Conservation (phyloP, 2,888 invertebrate species). For the Tuta absoluta region DNA sequence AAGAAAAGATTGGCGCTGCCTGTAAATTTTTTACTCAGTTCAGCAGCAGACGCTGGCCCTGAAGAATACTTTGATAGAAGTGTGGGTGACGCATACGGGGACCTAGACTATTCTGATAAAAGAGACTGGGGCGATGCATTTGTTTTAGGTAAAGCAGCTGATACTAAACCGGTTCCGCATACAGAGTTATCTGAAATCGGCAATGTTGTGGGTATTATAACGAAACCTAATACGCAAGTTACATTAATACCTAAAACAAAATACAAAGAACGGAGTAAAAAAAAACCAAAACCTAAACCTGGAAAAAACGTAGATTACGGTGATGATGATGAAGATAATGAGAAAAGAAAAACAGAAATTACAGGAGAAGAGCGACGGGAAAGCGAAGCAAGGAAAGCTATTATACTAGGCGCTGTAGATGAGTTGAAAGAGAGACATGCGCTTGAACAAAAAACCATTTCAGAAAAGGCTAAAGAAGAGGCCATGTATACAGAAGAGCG, state of each 20-base stretch:
- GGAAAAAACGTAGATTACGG: conserved; percentile 7
- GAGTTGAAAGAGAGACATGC: conserved; percentile 67
- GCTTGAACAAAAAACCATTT: conserved; percentile 61
- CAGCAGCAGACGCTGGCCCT: conserved; percentile 59
- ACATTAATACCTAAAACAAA: neutral
- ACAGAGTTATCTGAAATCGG: conserved; percentile 62
- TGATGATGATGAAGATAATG: conserved; percentile 53
- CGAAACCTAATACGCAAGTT: neutral
- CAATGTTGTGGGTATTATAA: conserved; percentile 62
- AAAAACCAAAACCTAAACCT: conserved; percentile 19
- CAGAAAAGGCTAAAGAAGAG: conserved; percentile 67
- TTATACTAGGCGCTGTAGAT: conserved; percentile 65
- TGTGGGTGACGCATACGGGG: conserved; percentile 58
- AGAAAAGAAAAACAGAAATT: conserved; percentile 45
- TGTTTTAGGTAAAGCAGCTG: conserved; percentile 35
- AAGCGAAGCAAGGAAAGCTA: conserved; percentile 63
- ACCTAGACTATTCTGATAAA: conserved; percentile 69
- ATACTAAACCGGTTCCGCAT: conserved; percentile 43
- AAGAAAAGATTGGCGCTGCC: conserved; percentile 70
- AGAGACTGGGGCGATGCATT: conserved; percentile 70
- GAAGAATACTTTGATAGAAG: conserved; percentile 66
- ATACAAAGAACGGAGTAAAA: conserved; percentile 27
- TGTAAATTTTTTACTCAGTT: conserved; percentile 58
- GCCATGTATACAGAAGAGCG: conserved; percentile 62
- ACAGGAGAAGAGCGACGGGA: conserved; percentile 54